Conservation (phyloP, 2,888 invertebrate species). For the Hofmannophila pseudospretella region DNA sequence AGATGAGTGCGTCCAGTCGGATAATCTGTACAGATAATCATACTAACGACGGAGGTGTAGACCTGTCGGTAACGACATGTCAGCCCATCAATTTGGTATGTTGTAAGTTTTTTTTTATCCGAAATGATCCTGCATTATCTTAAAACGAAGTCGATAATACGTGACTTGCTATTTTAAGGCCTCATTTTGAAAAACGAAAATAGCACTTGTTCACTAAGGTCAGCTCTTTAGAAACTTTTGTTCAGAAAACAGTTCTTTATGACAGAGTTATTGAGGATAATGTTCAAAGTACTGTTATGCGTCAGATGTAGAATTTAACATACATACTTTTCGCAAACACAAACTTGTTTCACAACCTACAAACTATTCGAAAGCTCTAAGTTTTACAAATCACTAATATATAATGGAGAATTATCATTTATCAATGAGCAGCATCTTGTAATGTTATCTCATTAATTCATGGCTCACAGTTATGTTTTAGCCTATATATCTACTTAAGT, state of each 20-base stretch:
- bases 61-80: constrained; percentile 4
- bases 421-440: too few relatives aligned
- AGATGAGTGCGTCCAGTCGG: neutral
- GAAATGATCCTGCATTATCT: neutral
- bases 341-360: too few relatives aligned
- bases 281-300: constrained; percentile 21
- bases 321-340: too few relatives aligned
- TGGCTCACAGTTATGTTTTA: too few relatives aligned
- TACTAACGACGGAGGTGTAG: constrained; percentile 12
- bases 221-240: neutral
- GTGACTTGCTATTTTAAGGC: neutral
- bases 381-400: too few relatives aligned
- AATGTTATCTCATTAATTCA: too few relatives aligned
- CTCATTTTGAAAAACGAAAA: too few relatives aligned
- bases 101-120: neutral
- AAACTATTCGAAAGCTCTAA: too few relatives aligned
- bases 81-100: neutral
- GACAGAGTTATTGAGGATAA: constrained; percentile 39
- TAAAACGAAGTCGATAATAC: neutral
- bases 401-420: too few relatives aligned
- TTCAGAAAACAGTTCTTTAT: constrained; percentile 34
- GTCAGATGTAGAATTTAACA: too few relatives aligned
- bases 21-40: constrained; percentile 2
- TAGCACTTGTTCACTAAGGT: neutral
- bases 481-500: too few relatives aligned